phyloP scores from a whole-genome alignment of 1,140 invertebrate species.

The Centruroides sculpturatus region DNA sequence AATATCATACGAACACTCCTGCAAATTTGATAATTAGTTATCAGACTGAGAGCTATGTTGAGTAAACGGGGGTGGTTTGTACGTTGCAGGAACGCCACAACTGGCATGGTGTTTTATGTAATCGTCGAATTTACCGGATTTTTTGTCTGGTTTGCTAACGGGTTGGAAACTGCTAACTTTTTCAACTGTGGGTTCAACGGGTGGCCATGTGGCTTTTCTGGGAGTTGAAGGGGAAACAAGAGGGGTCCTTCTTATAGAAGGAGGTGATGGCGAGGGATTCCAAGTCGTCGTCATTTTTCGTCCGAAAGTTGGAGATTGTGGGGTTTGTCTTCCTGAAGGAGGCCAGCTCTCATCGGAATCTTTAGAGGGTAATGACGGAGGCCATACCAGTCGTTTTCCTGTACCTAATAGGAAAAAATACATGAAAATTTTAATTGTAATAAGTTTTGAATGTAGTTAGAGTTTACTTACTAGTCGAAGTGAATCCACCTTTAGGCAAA shows the following conservation, averaged over 20 bases:
- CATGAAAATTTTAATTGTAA: neutral
- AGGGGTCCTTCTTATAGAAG: neutral
- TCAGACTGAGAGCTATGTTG: constrained; percentile 4
- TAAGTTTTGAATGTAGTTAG: neutral
- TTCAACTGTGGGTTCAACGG: neutral
- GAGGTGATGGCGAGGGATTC: constrained; percentile 11
- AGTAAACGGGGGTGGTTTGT: constrained; percentile 17
- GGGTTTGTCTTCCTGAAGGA: constrained; percentile 3
- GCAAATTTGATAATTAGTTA: no score
- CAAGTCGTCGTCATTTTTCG: constrained; percentile 2
- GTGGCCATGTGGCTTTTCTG: constrained; percentile 15
- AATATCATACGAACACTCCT: no score
- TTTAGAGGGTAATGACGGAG: neutral
- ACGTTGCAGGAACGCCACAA: constrained; percentile 15
- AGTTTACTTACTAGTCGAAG: neutral
- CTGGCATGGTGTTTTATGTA: constrained; percentile 8
- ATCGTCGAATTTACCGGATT: constrained; percentile 9
- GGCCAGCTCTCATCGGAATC: neutral
- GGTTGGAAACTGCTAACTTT: constrained; percentile 2
- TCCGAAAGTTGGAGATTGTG: constrained; percentile 3
- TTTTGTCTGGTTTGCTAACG: neutral
- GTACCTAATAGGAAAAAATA: constrained; percentile 1
- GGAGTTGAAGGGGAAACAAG: neutral
- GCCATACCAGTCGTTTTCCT: constrained; percentile 11
- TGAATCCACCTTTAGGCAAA: no score